Evolutionary conservation across 2,113 vertebrate genomes (phyloP).

Genomic region (Furnarius figulus): DNA sequence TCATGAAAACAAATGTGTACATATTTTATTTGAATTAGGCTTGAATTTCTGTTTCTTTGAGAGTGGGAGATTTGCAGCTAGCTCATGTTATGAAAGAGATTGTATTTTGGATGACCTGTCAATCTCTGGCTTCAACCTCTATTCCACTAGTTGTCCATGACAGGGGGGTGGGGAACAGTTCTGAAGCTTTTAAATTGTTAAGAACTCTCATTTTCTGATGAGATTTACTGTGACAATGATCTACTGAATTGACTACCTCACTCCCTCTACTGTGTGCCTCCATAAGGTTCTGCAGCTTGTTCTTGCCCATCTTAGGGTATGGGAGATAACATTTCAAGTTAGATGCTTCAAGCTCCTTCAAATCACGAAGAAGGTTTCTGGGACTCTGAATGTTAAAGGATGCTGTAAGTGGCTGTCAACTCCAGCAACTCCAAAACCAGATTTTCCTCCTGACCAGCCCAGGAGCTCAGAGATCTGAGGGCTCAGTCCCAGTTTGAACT

Average conservation of each 20-base stretch:
- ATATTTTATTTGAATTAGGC: background rate
- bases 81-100: background rate
- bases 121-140: background rate
- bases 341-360: background rate
- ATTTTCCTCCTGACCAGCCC: background rate
- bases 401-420: background rate
- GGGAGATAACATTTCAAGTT: background rate
- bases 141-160: background rate
- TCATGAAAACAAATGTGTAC: background rate
- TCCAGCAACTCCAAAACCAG: background rate
- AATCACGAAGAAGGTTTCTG: background rate
- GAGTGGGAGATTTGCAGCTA: background rate
- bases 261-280: background rate
- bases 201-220: background rate
- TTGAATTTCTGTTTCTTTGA: background rate
- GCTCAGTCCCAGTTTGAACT: background rate
- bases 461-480: background rate
- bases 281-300: background rate
- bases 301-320: background rate
- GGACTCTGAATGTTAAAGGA: background rate
- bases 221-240: background rate
- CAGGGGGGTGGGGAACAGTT: too few species aligned
- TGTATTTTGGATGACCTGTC: background rate
- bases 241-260: background rate
- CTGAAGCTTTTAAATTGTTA: background rate